These are phyloP conservation scores for Meloidogyne chitwoodi DNA, from an alignment of 1,140 invertebrate genomes.

Conservation along the genomic window DNA sequence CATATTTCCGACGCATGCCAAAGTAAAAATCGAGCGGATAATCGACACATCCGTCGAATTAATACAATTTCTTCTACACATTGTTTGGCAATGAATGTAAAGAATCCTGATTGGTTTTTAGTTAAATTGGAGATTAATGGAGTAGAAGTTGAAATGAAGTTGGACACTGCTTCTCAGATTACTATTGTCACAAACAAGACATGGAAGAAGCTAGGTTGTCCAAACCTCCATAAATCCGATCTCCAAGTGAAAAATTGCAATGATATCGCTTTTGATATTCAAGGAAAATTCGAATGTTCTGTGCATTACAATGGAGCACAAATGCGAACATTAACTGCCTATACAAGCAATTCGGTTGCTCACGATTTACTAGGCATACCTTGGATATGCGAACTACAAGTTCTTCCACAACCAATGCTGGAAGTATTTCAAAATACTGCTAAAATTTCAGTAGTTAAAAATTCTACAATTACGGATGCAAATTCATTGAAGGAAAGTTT, in stretches of 20 bases:
- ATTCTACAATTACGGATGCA: background rate
- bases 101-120: too few species aligned
- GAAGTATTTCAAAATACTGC: background rate
- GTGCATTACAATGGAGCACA: background rate
- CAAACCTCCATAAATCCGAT: background rate
- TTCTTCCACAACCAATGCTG: background rate
- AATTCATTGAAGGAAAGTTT: background rate
- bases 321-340: background rate
- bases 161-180: background rate
- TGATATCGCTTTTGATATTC: background rate
- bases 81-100: too few species aligned
- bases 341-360: background rate
- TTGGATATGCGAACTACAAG: background rate
- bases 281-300: background rate
- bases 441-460: background rate
- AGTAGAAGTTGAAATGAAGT: background rate
- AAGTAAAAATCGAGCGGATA: too few species aligned
- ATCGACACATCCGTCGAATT: too few species aligned
- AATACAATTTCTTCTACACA: too few species aligned
- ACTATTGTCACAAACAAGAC: background rate
- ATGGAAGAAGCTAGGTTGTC: slow-evolving; percentile 7
- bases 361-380: background rate
- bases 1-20: too few species aligned
- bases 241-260: slow-evolving; percentile 1
- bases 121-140: background rate